phyloP scores from a whole-genome alignment of 2,888 invertebrate genomes.

The Amiota mariae region DNA sequence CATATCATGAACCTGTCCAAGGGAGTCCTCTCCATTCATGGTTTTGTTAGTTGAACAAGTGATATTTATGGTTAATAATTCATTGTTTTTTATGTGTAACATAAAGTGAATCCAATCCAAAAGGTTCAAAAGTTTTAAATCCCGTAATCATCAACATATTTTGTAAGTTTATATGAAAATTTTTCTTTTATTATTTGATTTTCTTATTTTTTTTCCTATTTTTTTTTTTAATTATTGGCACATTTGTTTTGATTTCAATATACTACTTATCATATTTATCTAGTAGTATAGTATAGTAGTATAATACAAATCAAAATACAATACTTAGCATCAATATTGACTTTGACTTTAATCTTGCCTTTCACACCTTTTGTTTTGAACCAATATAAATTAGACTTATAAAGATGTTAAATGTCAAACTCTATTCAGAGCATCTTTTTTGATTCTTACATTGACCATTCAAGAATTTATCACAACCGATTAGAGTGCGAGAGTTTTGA shows the following conservation, averaged over 20 bases:
- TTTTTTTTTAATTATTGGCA: slow-evolving; percentile 60
- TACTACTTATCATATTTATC: too few relatives aligned
- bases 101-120: not conserved
- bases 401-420: slow-evolving; percentile 14
- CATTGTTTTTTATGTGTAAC: slow-evolving; percentile 13
- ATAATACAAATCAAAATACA: not conserved
- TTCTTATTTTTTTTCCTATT: slow-evolving; percentile 63
- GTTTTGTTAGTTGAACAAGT: not conserved
- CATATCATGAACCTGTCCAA: not conserved
- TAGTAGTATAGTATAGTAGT: not conserved
- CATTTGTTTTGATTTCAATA: slow-evolving; percentile 37
- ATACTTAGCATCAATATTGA: not conserved
- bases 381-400: slow-evolving; percentile 26
- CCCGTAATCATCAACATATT: slow-evolving; percentile 24
- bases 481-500: too few relatives aligned
- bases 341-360: not conserved
- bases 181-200: slow-evolving; percentile 60
- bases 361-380: slow-evolving; percentile 13
- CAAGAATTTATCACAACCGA: not conserved
- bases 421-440: not conserved
- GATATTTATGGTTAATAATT: slow-evolving; percentile 27
- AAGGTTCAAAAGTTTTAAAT: not conserved
- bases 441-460: not conserved
- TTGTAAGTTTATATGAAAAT: slow-evolving; percentile 51
- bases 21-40: slow-evolving; percentile 11